Percentiles rank a stretch among this genome's conserved stretches.
Evolutionary conservation across 1,140 invertebrate species (phyloP).

Genomic region (Anthonomus grandis): DNA sequence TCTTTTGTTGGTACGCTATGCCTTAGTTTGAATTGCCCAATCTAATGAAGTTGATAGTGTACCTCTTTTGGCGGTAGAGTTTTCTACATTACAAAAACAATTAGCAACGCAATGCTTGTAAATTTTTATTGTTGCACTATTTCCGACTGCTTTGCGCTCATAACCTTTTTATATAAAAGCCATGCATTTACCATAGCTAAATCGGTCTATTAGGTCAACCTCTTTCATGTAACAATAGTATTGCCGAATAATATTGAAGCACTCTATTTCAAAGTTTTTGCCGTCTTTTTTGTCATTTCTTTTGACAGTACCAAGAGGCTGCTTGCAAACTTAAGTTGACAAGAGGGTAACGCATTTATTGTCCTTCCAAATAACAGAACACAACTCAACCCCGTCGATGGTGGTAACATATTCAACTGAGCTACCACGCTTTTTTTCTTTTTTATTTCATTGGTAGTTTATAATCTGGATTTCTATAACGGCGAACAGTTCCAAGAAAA

Average conservation of each 20-base stretch:
- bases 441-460: not conserved
- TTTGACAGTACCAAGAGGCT: not conserved
- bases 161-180: no score
- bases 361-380: no score
- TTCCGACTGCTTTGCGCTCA: not conserved
- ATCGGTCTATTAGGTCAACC: not conserved
- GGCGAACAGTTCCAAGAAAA: not conserved
- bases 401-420: no score
- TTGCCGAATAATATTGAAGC: not conserved
- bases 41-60: no score
- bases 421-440: no score
- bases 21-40: no score
- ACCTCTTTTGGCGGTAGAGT: not conserved
- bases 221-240: not conserved
- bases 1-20: not conserved
- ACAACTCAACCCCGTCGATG: no score
- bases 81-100: not conserved
- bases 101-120: not conserved
- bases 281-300: not conserved
- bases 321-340: not conserved
- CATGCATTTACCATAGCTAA: no score
- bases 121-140: not conserved
- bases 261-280: no score
- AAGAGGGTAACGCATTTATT: no score
- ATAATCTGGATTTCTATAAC: not conserved